Evolutionary conservation across 2,888 invertebrate species (phyloP), one percentile per base, ranked within the genome.

Genomic region (Drosophila austrosaltans): DNA sequence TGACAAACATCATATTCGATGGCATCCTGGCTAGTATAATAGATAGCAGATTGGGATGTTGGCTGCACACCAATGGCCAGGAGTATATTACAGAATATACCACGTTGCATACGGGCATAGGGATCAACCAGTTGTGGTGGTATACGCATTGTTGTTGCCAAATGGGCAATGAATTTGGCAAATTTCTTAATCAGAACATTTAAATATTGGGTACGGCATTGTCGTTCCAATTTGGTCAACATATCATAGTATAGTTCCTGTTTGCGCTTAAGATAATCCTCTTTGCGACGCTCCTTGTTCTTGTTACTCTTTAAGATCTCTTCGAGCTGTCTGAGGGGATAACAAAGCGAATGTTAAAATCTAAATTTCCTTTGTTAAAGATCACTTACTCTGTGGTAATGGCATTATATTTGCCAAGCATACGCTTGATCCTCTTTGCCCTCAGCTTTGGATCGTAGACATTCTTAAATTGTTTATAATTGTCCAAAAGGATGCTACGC

Each of bases 101-200:
- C 89, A 22, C 91, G 90, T 71, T 91, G 91, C 91, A 91, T 91
- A 20, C 91, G 87, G 1, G 87, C 85, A 73, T 91, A 91, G 0
- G 91, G 90, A 68, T 91, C 90, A 22, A 86, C 81, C 53, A 91
- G 76, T 53, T 82, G 83, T 5, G 87, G 82, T 2, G 91, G 91
- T 22, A 90, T 86, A 0, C 78, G 82, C 90, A 91, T 90, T 22
- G 90, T 90, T 10, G 90, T 91, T 1, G 91, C 91, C 72, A 91
- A 42, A 57, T 90, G 89, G 0, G 91, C 84, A 25, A 91, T 86
- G 48, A 91, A 91, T 30, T 85, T 87, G 42, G 86, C 81, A 71
- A 91, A 91, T 44, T 91, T 91, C 69, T 87, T 89, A 20, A 90
- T 82, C 10, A 91, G 69, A 28, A 90, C 87, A 70, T 90, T 89